Percentiles rank a stretch among this genome's conserved stretches.
Evolutionary conservation across 1,140 invertebrate genomes (phyloP).

Genomic region (Nasonia longicornis): DNA sequence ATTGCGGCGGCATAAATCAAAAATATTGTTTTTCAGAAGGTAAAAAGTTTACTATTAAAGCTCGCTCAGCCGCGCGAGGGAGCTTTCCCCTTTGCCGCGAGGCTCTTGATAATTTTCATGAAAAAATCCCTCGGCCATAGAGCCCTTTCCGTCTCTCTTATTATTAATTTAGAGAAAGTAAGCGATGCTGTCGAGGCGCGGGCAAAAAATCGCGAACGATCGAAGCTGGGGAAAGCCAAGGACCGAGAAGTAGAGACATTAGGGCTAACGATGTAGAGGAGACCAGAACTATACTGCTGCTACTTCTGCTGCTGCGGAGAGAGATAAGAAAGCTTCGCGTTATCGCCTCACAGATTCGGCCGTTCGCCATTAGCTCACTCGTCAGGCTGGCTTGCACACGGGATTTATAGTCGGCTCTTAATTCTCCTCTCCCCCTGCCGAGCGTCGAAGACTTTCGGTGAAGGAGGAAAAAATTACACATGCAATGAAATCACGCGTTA

Average conservation of each 20-base stretch:
- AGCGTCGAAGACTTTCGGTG: too few species aligned
- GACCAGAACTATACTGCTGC: conserved; percentile 40
- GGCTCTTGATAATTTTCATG: conserved; percentile 3
- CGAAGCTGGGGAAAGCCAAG: not conserved
- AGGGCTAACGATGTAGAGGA: conserved; percentile 44
- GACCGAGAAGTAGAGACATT: conserved; percentile 8
- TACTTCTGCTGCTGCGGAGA: conserved; percentile 7
- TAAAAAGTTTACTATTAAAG: not conserved
- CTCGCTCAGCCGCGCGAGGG: too few species aligned
- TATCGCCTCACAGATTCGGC: conserved; percentile 52
- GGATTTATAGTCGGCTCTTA: conserved; percentile 48
- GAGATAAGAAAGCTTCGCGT: conserved; percentile 44
- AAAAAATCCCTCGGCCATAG: not conserved
- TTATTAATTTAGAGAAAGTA: not conserved
- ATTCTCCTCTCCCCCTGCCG: conserved; percentile 8
- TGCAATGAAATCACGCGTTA: not conserved
- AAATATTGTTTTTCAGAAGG: not conserved
- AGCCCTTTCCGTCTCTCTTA: not conserved
- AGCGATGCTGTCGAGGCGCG: too few species aligned
- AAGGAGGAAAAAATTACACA: not conserved
- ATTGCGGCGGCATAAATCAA: not conserved
- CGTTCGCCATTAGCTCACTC: conserved; percentile 43
- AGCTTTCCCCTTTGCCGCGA: not conserved
- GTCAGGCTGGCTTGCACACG: not conserved
- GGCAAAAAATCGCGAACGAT: not conserved